phyloP scores from a whole-genome alignment of 2,888 invertebrate species.

The Athrips mouffetella region DNA sequence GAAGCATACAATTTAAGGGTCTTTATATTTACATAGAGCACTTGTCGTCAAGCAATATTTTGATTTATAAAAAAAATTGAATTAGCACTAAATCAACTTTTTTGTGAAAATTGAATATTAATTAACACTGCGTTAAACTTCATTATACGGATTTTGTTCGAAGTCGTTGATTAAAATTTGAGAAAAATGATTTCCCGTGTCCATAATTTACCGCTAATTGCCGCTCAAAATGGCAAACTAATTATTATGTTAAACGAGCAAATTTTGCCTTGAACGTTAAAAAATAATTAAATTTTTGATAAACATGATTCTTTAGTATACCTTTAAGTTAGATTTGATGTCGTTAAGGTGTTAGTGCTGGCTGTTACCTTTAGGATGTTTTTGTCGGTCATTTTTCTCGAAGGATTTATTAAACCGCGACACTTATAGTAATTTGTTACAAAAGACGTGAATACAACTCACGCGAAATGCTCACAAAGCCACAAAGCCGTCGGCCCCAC shows the following conservation, averaged over 20 bases:
- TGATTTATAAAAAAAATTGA: too few species aligned
- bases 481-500: slow-evolving; percentile 20
- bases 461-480: slow-evolving; percentile 21
- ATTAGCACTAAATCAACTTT: too few species aligned
- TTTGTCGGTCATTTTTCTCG: background rate
- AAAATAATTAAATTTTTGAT: too few species aligned
- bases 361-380: background rate
- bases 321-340: too few species aligned
- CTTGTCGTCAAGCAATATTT: too few species aligned
- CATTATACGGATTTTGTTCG: too few species aligned
- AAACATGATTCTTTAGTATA: too few species aligned
- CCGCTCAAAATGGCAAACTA: slow-evolving; percentile 24
- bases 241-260: slow-evolving; percentile 24
- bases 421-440: slow-evolving; percentile 12
- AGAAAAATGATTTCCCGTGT: background rate
- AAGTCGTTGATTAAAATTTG: background rate
- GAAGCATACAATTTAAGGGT: too few species aligned
- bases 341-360: background rate
- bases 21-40: too few species aligned
- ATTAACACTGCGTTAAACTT: too few species aligned
- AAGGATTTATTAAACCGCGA: background rate
- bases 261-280: too few species aligned
- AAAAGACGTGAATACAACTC: slow-evolving; percentile 18
- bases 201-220: slow-evolving; percentile 24
- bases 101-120: too few species aligned